Evolutionary conservation across 23 tunicate genomes (phyloP), one percentile per base, ranked within the genome.

Genomic region (Ciona savignyi): DNA sequence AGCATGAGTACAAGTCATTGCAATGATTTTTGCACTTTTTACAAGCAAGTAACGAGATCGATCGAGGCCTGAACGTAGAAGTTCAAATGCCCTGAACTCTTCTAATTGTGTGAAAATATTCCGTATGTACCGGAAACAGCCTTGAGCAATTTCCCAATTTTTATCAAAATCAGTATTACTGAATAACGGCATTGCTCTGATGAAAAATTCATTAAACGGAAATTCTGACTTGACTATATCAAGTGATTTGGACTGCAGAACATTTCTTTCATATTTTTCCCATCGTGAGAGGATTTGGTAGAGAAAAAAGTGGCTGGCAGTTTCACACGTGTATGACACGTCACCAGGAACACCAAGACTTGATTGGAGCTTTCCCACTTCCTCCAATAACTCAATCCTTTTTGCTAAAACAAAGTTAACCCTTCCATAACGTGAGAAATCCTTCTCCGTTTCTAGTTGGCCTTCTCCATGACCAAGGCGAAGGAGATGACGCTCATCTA

Each of bases 1-100:
- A 70, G 99, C 99, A 77, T 95, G 99, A 23, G 99, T 95, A 70
- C 99, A 95, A 29, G 99, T 95, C 99, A 95, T 95, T 42, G 99
- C 99, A 49, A 95, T 95, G 30, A 95, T 95, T 80, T 95, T 95
- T 21, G 99, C 99, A 62, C 95, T 91, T 73, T 95, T 95, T 0
- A 95, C 87, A 28, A 95, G 93, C 77, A 95, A 71, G 71, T 95
- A 95, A 11, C 88, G 84, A 25, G 99, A 89, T 27, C 99, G 87
- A 64, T 95, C 99, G 48, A 95, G 88, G 27, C 99, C 99, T 1
- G 99, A 89, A 9, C 96, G 96, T 9, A 95, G 78, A 20, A 95
- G 75, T 69, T 95, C 99, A 79, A 95, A 95, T 0, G 99, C 96
- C 35, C 99, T 66, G 33, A 89, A 95, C 78, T 95, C 99, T 74